A percentile compares a stretch with the other conserved stretches of the same genome.
These are phyloP conservation scores for Siphlonurus alternatus DNA, from an alignment of 2,888 invertebrate genomes.

Conservation along the genomic window DNA sequence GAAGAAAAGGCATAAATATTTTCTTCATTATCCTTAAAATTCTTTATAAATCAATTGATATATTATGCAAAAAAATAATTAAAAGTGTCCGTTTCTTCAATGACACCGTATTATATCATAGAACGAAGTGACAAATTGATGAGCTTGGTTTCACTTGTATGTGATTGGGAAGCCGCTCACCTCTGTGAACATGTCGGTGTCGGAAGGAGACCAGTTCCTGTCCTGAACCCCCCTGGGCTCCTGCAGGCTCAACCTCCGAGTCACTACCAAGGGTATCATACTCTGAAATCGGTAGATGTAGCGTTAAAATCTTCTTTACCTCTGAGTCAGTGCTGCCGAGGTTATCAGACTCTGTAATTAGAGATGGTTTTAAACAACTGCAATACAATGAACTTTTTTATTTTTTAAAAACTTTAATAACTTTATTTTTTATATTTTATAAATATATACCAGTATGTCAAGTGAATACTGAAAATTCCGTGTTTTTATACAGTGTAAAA, in stretches of 20 bases:
- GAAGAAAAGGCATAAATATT: neutral
- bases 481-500: too few species aligned
- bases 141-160: neutral
- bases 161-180: slow-evolving; percentile 14
- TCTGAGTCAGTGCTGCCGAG: slow-evolving; percentile 89
- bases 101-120: too few species aligned
- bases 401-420: neutral
- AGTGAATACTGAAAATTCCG: too few species aligned
- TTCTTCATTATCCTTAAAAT: too few species aligned
- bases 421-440: neutral
- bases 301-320: slow-evolving; percentile 82
- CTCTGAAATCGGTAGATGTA: slow-evolving; percentile 86
- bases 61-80: too few species aligned
- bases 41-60: too few species aligned
- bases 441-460: slow-evolving; percentile 27
- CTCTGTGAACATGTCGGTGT: slow-evolving; percentile 28
- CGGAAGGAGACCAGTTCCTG: slow-evolving; percentile 35
- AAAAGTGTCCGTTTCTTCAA: too few species aligned
- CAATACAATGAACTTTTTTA: neutral
- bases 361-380: neutral
- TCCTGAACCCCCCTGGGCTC: slow-evolving; percentile 17
- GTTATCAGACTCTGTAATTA: slow-evolving; percentile 57
- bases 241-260: slow-evolving; percentile 45
- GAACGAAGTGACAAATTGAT: too few species aligned
- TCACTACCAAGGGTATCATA: slow-evolving; percentile 71